A percentile compares a stretch with the other conserved stretches of the same genome.
Conservation (phyloP, 2,888 invertebrate genomes). For the Athetis lepigone region DNA sequence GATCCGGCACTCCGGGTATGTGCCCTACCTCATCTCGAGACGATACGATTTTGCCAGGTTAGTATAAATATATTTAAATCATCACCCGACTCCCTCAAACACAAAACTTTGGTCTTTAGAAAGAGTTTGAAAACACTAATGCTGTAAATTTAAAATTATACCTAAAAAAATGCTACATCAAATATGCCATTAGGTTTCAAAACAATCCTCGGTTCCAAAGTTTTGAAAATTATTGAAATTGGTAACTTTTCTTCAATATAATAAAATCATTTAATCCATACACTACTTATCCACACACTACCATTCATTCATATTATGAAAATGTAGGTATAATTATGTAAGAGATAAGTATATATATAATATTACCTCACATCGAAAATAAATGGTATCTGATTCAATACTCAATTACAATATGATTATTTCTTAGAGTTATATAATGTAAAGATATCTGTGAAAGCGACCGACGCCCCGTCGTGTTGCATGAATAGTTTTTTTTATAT, state of each 20-base stretch:
- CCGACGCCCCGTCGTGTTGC: slow-evolving; percentile 42
- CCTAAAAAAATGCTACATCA: no score
- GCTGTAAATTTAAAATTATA: no score
- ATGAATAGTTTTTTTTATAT: slow-evolving; percentile 35
- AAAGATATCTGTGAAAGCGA: slow-evolving; percentile 10
- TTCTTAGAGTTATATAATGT: background rate
- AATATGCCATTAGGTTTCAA: no score
- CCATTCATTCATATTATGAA: slow-evolving; percentile 26
- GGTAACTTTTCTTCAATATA: no score
- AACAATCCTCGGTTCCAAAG: no score
- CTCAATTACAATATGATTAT: slow-evolving; percentile 48
- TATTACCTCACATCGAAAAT: slow-evolving; percentile 27
- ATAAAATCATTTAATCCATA: no score
- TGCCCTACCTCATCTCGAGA: slow-evolving; percentile 72
- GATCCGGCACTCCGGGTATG: slow-evolving; percentile 76
- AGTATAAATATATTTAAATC: slow-evolving; percentile 30
- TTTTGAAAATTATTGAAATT: slow-evolving; percentile 17
- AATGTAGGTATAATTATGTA: slow-evolving; percentile 42
- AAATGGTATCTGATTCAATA: slow-evolving; percentile 47
- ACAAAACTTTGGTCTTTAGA: background rate
- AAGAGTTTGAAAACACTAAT: no score
- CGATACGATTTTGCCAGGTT: slow-evolving; percentile 76
- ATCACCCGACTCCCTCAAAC: background rate
- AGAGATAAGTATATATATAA: slow-evolving; percentile 20
- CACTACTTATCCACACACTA: slow-evolving; percentile 19